These are phyloP conservation scores for Arenaria interpres DNA, from an alignment of 2,113 vertebrate genomes.

Conservation along the genomic window DNA sequence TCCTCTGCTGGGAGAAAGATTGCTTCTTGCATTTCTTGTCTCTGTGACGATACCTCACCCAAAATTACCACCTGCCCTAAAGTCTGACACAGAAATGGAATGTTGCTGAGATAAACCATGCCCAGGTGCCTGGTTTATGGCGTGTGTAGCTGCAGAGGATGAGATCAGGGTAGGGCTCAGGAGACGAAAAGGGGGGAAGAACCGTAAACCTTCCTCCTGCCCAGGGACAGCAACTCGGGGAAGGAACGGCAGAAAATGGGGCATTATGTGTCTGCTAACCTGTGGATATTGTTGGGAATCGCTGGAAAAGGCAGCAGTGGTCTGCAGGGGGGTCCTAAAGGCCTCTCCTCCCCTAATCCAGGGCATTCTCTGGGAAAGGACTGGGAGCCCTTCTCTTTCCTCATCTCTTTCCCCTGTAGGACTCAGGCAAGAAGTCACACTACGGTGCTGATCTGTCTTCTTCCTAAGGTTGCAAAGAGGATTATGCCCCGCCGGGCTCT, in stretches of 20 bases:
- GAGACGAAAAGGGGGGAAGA: background rate
- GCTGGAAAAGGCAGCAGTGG: background rate
- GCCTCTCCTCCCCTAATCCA: background rate
- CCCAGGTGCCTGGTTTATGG: background rate
- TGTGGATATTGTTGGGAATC: background rate
- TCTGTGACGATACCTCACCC: slow-evolving; percentile 20
- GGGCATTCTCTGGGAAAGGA: background rate
- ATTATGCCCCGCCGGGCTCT: background rate
- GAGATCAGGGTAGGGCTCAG: background rate
- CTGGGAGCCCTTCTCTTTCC: background rate
- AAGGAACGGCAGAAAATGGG: background rate
- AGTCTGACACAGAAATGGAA: slow-evolving; percentile 8
- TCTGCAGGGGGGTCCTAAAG: background rate
- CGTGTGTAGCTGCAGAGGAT: background rate
- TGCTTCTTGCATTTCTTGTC: slow-evolving; percentile 20
- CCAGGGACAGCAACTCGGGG: background rate
- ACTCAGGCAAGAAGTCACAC: background rate
- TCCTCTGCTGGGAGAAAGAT: background rate
- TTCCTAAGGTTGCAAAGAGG: background rate
- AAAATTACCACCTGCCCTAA: slow-evolving; percentile 24
- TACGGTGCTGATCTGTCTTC: background rate
- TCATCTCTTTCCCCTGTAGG: background rate
- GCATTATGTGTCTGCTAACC: background rate
- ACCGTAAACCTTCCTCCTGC: background rate
- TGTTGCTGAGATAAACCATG: background rate